Base-by-base conservation (phyloP, 1,140 invertebrate genomes). In the Apis dorsata region DNA sequence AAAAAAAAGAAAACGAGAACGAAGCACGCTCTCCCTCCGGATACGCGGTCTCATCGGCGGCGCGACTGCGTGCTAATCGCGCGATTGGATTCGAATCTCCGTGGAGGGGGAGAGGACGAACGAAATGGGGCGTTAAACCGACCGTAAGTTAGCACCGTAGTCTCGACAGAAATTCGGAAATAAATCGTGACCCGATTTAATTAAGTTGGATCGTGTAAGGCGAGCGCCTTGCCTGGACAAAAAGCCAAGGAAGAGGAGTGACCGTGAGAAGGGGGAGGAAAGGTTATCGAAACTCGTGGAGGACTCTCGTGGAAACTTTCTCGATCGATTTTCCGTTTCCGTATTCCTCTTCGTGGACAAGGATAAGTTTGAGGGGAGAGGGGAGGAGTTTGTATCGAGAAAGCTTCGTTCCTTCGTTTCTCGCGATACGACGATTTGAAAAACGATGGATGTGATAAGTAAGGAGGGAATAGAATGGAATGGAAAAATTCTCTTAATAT, bases 151-250 rank as follows among this genome's bases (percentile, higher is more conserved):
- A 65, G 44, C 69, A 51, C 44, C 62, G 60, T 24, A 24, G 24
- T 55, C 74, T 55, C 17, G 53, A 1, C 44, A 80, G 77, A 77
- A 79, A 80, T 85, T 82, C 76, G 65, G 63, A 90, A 90, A 84
- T 86, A 86, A 88, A 69, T 90, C 88, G 83, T 85, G 65, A 53
- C n/a, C 34, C 59, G 60, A 85, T 86, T 90, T 88, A 89, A 90
- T 90, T 89, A 89, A 84, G 74, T 83, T 84, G 51, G 55, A 51
- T 21, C 62, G 71, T 76, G 66, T 57, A 77, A 74, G 68, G 28
- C 51, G 65, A 12, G 34, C 21, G 34, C 59, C 59, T 69, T 77
- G 3, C 19, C 57, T 28, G 21, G 34, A 62, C 19, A 66, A 77
- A 72, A 76, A 77, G 65, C 76, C 57, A 65, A 63, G 53, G 72